phyloP scores from a whole-genome alignment of 1,140 invertebrate species.

The Nasonia longicornis region DNA sequence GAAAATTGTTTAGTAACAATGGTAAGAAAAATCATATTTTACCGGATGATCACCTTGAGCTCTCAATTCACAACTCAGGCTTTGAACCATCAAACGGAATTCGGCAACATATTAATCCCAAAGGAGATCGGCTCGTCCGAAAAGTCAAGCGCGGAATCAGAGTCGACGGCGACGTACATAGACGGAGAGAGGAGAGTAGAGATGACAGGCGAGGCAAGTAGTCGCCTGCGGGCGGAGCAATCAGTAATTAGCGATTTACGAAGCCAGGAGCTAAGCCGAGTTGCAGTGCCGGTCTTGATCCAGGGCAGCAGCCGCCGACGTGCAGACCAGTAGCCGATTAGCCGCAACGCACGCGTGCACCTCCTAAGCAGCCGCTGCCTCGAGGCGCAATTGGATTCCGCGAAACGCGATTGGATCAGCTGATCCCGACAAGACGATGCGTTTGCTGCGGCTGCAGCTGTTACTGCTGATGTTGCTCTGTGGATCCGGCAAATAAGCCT shows the following conservation, averaged over 20 bases:
- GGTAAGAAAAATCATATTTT: too few species aligned
- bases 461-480: not conserved
- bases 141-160: not conserved
- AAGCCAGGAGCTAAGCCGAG: not conserved
- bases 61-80: too few species aligned
- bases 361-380: not conserved
- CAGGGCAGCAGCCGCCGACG: not conserved
- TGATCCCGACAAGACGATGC: too few species aligned
- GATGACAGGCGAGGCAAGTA: not conserved
- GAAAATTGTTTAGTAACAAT: too few species aligned
- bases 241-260: constrained; percentile 33
- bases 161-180: not conserved
- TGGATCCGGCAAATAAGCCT: not conserved
- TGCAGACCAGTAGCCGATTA: not conserved
- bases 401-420: not conserved
- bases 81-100: not conserved
- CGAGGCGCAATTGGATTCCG: constrained; percentile 1
- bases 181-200: not conserved
- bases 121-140: not conserved
- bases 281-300: constrained; percentile 9
- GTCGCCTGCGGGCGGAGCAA: not conserved
- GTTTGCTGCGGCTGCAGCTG: too few species aligned
- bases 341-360: not conserved
- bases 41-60: too few species aligned
- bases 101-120: not conserved